Conservation (phyloP, 2,888 invertebrate genomes). For the Tachystola acroxantha region DNA sequence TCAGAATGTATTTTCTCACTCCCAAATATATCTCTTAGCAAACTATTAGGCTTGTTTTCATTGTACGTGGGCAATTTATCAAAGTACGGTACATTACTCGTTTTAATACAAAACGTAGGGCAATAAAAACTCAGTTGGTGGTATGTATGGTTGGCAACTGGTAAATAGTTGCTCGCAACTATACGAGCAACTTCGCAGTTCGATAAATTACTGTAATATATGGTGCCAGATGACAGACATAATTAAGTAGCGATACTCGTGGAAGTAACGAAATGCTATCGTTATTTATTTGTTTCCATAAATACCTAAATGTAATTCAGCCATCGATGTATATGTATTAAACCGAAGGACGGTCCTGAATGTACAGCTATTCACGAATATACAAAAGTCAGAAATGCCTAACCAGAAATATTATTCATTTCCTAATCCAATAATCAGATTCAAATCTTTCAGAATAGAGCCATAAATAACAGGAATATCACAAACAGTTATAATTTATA, state of each 20-base stretch:
- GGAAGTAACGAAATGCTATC: no score
- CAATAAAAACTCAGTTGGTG: slow-evolving; percentile 17
- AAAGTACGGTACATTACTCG: slow-evolving; percentile 24
- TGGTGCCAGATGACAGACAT: neutral
- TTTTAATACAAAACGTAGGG: slow-evolving; percentile 23
- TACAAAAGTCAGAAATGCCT: no score
- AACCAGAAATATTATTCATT: neutral
- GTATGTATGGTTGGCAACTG: slow-evolving; percentile 10
- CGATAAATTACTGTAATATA: slow-evolving; percentile 11
- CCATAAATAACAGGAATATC: slow-evolving; percentile 4
- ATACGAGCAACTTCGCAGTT: slow-evolving; percentile 3
- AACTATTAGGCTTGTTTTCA: slow-evolving; percentile 10
- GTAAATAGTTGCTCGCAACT: slow-evolving; percentile 9
- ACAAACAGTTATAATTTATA: slow-evolving; percentile 6
- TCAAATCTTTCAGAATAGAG: no score
- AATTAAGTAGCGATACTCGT: no score
- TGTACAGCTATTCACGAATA: no score
- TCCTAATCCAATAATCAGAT: neutral
- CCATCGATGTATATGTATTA: no score
- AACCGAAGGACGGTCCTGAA: no score
- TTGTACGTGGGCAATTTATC: slow-evolving; percentile 21
- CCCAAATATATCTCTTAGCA: slow-evolving; percentile 3
- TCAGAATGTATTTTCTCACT: slow-evolving; percentile 2
- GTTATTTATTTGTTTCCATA: no score
- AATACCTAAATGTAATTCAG: no score